phyloP scores from a whole-genome alignment of 1,140 invertebrate species.

The Achatina immaculata region DNA sequence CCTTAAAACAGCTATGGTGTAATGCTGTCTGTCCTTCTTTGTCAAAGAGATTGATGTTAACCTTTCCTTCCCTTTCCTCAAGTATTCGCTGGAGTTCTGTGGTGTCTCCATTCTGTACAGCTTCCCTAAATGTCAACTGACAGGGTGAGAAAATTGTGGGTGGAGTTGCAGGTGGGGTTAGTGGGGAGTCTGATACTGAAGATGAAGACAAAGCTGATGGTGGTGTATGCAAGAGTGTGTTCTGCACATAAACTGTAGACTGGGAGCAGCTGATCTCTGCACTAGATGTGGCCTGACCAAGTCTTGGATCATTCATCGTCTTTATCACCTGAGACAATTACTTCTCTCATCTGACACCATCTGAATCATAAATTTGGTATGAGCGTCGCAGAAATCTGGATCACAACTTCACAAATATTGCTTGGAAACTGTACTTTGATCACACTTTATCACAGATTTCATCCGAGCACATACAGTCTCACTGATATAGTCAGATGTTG shows the following conservation, averaged over 20 bases:
- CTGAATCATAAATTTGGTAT: too few relatives aligned
- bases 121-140: conserved; percentile 68
- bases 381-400: too few relatives aligned
- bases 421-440: too few relatives aligned
- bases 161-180: conserved; percentile 33
- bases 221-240: neutral
- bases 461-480: too few relatives aligned
- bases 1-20: conserved; percentile 73
- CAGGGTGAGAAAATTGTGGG: conserved; percentile 40
- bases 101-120: conserved; percentile 69
- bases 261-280: neutral
- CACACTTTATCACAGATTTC: too few relatives aligned
- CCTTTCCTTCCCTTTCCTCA: conserved; percentile 66
- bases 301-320: conserved; percentile 25
- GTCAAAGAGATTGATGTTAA: conserved; percentile 31
- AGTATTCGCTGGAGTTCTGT: conserved; percentile 67
- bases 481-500: too few relatives aligned
- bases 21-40: conserved; percentile 25
- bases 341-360: too few relatives aligned
- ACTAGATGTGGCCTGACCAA: conserved; percentile 5
- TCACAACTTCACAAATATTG: too few relatives aligned
- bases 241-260: neutral
- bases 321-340: conserved; percentile 11
- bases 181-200: neutral
- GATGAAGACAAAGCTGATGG: neutral